phyloP scores from a whole-genome alignment of 1,140 invertebrate genomes.

The Diachasma alloeum region DNA sequence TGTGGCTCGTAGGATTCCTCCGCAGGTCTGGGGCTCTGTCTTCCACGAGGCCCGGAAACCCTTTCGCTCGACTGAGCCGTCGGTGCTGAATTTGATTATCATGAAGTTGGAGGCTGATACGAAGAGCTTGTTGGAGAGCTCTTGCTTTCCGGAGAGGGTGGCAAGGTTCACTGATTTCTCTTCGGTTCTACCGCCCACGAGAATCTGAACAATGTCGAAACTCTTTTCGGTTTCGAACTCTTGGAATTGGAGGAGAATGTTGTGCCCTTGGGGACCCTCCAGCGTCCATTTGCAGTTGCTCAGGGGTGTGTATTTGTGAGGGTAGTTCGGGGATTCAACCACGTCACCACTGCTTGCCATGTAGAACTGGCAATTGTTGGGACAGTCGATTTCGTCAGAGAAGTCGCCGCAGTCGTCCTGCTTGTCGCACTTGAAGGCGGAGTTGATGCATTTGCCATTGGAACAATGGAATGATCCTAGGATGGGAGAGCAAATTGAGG shows the following conservation, averaged over 20 bases:
- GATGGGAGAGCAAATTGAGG: background rate
- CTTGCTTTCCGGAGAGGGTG: conserved; percentile 89
- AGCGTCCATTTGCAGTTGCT: conserved; percentile 97
- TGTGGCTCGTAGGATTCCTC: conserved; percentile 82
- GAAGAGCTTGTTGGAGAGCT: conserved; percentile 82
- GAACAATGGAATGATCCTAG: conserved; percentile 89
- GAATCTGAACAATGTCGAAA: conserved; percentile 94
- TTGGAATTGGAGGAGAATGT: conserved; percentile 93
- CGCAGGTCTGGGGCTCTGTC: conserved; percentile 89
- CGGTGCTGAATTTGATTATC: conserved; percentile 96
- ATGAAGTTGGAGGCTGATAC: conserved; percentile 97
- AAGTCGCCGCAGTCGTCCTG: conserved; percentile 93
- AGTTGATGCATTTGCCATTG: conserved; percentile 90
- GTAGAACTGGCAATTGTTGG: conserved; percentile 87
- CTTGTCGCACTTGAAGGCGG: conserved; percentile 89
- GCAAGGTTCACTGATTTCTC: conserved; percentile 91
- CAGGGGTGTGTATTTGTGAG: conserved; percentile 88
- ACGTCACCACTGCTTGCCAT: conserved; percentile 94
- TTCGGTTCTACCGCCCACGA: conserved; percentile 94
- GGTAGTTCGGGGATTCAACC: conserved; percentile 93
- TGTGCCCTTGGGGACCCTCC: conserved; percentile 94
- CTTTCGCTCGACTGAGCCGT: conserved; percentile 91
- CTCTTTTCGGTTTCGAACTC: conserved; percentile 97
- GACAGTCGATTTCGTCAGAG: conserved; percentile 91
- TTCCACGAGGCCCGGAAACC: conserved; percentile 95